Conservation (phyloP, 1,140 invertebrate genomes). For the Hetaerina americana region DNA sequence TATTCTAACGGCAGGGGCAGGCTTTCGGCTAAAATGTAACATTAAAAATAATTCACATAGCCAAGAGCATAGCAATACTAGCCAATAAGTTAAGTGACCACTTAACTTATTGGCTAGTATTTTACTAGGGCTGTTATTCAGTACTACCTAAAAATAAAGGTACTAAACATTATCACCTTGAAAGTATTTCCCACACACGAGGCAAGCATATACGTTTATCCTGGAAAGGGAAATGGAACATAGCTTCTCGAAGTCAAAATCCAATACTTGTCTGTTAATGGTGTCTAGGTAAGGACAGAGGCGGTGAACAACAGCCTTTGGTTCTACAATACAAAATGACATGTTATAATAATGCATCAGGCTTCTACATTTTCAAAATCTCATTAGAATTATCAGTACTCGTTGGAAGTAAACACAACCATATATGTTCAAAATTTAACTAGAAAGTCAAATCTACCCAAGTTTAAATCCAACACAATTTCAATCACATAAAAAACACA, state of each 20-base stretch:
- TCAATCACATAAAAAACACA: background rate
- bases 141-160: no score
- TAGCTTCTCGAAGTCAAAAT: constrained; percentile 99
- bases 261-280: constrained; percentile 90
- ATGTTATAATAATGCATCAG: background rate
- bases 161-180: constrained; percentile 58
- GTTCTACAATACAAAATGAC: background rate
- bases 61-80: no score
- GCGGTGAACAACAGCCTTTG: constrained; percentile 21
- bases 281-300: constrained; percentile 91
- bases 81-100: no score
- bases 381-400: background rate
- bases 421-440: background rate
- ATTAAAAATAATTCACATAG: no score
- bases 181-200: constrained; percentile 99
- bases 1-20: no score
- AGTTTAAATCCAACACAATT: background rate
- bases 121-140: no score
- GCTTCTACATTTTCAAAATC: background rate
- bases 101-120: no score
- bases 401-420: background rate
- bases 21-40: no score
- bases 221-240: constrained; percentile 96
- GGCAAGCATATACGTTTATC: constrained; percentile 99
- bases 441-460: background rate